A percentile compares a stretch with the other conserved stretches of the same genome.
Evolutionary conservation across 2,888 invertebrate genomes (phyloP).

Genomic region (Leptothorax acervorum): DNA sequence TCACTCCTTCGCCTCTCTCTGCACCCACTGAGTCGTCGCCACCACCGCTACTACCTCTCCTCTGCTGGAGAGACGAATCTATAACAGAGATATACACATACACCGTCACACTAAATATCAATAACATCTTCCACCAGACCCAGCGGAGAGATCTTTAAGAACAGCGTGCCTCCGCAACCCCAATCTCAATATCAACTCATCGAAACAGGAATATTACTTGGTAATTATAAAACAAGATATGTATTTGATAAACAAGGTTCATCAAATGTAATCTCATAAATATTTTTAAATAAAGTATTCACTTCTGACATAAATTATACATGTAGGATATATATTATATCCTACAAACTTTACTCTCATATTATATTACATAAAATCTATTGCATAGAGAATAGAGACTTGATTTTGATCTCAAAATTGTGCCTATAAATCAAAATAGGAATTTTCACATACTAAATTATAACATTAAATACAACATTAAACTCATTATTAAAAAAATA

Average conservation of each 20-base stretch:
- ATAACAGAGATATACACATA: conserved; percentile 73
- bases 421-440: not conserved
- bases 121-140: conserved; percentile 73
- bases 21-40: conserved; percentile 79
- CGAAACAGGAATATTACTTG: not conserved
- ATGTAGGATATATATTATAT: not conserved
- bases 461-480: not conserved
- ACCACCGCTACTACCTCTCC: conserved; percentile 77
- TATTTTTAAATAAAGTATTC: not conserved
- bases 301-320: not conserved
- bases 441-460: not conserved
- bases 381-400: not conserved
- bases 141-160: conserved; percentile 36
- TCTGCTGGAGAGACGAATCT: conserved; percentile 82
- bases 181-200: not conserved
- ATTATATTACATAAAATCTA: not conserved
- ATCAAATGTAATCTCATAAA: not conserved
- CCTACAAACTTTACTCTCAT: not conserved
- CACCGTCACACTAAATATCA: conserved; percentile 77
- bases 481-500: not conserved
- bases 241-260: not conserved
- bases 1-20: conserved; percentile 83
- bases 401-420: not conserved
- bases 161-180: not conserved
- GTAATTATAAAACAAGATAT: not conserved